A percentile compares a stretch with the other conserved stretches of the same genome.
Evolutionary conservation across 37 sponge, comb jelly and placozoan genomes (phyloP).

Genomic region (Ephydatia muelleri): DNA sequence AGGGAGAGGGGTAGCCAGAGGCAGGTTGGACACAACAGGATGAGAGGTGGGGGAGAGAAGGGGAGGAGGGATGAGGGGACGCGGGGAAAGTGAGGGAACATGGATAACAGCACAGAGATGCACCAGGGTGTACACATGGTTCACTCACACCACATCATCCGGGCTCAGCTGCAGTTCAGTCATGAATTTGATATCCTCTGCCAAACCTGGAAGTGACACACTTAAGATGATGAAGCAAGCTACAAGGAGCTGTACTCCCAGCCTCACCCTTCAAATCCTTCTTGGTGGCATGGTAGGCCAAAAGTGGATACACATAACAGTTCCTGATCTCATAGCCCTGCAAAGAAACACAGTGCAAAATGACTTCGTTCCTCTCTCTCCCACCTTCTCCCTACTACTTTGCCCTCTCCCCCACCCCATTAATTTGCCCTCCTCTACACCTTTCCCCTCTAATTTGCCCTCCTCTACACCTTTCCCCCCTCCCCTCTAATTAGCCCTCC

Average conservation of each 20-base stretch:
- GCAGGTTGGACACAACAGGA: no score
- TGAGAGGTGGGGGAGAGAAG: background rate
- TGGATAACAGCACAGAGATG: no score
- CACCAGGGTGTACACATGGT: background rate
- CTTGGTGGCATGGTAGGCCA: background rate
- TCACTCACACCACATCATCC: background rate
- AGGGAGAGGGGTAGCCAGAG: no score
- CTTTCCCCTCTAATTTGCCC: no score
- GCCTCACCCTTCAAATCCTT: background rate
- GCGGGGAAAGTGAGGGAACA: background rate
- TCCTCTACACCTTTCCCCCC: background rate
- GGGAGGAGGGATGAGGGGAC: background rate
- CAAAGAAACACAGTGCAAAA: background rate
- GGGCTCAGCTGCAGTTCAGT: background rate
- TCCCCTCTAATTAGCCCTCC: background rate
- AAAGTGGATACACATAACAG: background rate
- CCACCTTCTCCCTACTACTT: no score
- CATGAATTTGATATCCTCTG: background rate
- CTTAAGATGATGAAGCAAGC: background rate
- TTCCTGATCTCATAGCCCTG: background rate
- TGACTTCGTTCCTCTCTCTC: background rate
- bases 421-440: no score
- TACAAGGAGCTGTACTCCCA: background rate
- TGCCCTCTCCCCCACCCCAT: no score
- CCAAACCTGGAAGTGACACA: background rate